Conservation (phyloP, 2,113 vertebrate species). For the Sigmodon hispidus region DNA sequence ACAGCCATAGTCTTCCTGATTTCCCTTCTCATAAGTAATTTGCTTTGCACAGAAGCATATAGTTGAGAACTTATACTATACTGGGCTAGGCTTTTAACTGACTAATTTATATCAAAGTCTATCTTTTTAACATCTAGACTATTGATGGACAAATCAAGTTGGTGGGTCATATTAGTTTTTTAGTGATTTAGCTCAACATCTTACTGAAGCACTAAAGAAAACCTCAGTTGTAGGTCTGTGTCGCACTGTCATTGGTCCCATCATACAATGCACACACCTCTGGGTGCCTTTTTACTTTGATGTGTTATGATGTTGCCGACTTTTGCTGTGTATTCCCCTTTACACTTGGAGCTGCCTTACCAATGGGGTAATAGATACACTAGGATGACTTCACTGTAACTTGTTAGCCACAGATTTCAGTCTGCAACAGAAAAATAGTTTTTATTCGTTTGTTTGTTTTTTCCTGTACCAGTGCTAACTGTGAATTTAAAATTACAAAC, state of each 20-base stretch:
- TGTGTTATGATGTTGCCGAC: not conserved
- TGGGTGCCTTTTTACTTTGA: not conserved
- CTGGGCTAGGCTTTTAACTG: not conserved
- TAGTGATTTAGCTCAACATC: slow-evolving; percentile 23
- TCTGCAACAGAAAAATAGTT: not conserved
- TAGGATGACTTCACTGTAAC: slow-evolving; percentile 1
- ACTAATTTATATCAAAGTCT: slow-evolving; percentile 9
- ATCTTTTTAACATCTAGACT: not conserved
- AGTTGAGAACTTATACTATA: not conserved
- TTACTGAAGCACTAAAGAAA: slow-evolving; percentile 10
- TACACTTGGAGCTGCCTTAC: slow-evolving; percentile 20
- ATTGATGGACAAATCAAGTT: not conserved
- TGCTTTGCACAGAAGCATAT: slow-evolving; percentile 55
- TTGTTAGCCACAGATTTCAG: slow-evolving; percentile 9
- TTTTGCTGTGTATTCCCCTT: not conserved
- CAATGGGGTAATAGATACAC: not conserved
- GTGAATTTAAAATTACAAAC: slow-evolving; percentile 22
- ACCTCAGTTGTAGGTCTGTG: slow-evolving; percentile 1
- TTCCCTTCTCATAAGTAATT: slow-evolving; percentile 63
- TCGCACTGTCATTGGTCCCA: not conserved
- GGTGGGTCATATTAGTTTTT: not conserved
- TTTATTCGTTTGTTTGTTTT: too few relatives aligned
- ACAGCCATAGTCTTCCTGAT: not conserved
- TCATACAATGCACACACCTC: slow-evolving; percentile 48
- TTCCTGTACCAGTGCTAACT: not conserved